Evolutionary conservation across 2,888 invertebrate genomes (phyloP).

Genomic region (Nymphalis c-album): DNA sequence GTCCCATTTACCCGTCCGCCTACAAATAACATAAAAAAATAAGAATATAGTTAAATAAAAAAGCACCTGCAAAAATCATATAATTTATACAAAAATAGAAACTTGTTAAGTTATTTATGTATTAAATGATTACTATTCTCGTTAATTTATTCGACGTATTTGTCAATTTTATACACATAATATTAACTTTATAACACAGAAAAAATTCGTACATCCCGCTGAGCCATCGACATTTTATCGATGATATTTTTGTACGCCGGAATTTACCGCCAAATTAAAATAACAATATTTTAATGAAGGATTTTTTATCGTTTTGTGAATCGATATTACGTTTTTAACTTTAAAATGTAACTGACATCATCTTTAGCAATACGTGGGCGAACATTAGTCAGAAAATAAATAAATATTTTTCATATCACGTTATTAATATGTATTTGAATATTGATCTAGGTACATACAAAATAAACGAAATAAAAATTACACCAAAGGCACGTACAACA

Average conservation of each 20-base stretch:
- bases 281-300: constrained; percentile 45
- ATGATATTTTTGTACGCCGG: constrained; percentile 47
- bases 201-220: constrained; percentile 28
- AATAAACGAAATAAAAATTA: too few species aligned
- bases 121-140: constrained; percentile 3
- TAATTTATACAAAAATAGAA: not conserved
- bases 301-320: constrained; percentile 9
- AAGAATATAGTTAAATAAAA: not conserved
- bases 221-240: constrained; percentile 43
- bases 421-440: too few species aligned
- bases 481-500: too few species aligned
- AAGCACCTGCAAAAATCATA: not conserved
- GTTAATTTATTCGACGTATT: constrained; percentile 27
- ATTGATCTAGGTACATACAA: too few species aligned
- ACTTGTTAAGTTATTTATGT: not conserved
- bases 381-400: not conserved
- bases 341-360: constrained; percentile 9
- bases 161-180: constrained; percentile 23
- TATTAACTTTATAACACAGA: constrained; percentile 2
- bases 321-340: not conserved
- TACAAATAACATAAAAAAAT: too few species aligned
- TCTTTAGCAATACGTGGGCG: constrained; percentile 14
- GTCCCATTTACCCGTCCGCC: too few species aligned
- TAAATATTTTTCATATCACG: too few species aligned
- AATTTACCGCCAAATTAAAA: constrained; percentile 53